Conservation (phyloP, 23 tunicate genomes). For the Botrylloides violaceus region DNA sequence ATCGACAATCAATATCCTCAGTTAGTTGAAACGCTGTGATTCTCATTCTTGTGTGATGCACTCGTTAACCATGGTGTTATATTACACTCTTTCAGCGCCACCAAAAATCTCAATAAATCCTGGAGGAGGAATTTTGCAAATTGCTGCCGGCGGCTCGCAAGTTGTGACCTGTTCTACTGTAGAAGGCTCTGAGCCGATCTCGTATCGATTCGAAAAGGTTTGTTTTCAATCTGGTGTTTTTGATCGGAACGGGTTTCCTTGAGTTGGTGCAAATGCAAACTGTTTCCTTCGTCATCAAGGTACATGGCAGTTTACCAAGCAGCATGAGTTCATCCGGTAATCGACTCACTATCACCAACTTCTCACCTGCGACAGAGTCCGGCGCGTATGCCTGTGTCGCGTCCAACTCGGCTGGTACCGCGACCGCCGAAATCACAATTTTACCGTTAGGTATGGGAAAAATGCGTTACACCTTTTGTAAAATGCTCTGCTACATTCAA, state of each 20-base stretch:
- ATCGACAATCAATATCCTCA: slow-evolving; percentile 7
- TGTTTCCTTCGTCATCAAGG: not conserved
- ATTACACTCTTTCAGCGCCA: slow-evolving; percentile 17
- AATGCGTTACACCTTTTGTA: no score
- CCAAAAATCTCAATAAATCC: slow-evolving; percentile 36
- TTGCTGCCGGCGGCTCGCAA: slow-evolving; percentile 36
- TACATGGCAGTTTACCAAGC: slow-evolving; percentile 12
- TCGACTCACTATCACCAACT: slow-evolving; percentile 20
- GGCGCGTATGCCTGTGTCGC: slow-evolving; percentile 66
- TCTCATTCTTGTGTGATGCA: not conserved
- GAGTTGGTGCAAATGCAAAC: not conserved
- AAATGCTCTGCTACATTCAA: no score
- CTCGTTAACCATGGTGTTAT: not conserved
- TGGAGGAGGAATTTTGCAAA: not conserved
- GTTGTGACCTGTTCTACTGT: slow-evolving; percentile 27
- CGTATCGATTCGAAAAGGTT: slow-evolving; percentile 39
- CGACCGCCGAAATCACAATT: slow-evolving; percentile 5
- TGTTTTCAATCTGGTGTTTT: not conserved
- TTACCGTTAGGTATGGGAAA: slow-evolving; percentile 8
- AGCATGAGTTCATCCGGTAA: slow-evolving; percentile 24
- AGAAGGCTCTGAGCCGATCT: slow-evolving; percentile 34
- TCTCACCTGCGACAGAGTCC: slow-evolving; percentile 39
- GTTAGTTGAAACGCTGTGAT: slow-evolving; percentile 2
- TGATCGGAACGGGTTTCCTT: no score
- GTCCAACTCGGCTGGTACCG: slow-evolving; percentile 48